Evolutionary conservation across 2,797 vertebrate species (phyloP).

Genomic region (Peromyscus attwateri): DNA sequence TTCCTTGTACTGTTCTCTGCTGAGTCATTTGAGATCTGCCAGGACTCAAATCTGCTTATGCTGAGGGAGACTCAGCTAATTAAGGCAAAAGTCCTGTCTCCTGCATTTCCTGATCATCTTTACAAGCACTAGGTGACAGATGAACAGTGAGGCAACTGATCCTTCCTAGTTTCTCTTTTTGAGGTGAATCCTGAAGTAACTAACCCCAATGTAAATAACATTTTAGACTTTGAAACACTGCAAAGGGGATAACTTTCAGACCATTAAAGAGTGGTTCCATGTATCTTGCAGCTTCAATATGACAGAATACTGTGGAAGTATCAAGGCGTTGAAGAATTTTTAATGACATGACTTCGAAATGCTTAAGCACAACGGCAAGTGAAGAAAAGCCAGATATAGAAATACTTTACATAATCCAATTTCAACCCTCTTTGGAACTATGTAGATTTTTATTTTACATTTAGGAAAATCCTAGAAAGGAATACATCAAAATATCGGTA

Average conservation of each 20-base stretch:
- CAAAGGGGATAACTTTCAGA: not conserved
- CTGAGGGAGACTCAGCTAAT: not conserved
- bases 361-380: slow-evolving; percentile 22
- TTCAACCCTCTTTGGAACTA: slow-evolving; percentile 54
- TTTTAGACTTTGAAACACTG: slow-evolving; percentile 28
- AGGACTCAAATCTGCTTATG: not conserved
- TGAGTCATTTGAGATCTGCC: not conserved
- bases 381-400: slow-evolving; percentile 50
- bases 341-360: slow-evolving; percentile 1
- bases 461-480: slow-evolving; percentile 31
- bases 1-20: not conserved
- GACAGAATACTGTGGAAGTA: slow-evolving; percentile 10
- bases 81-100: not conserved
- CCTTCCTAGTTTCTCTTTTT: slow-evolving; percentile 21
- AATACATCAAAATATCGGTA: slow-evolving; percentile 55
- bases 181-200: slow-evolving; percentile 15
- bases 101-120: slow-evolving; percentile 10
- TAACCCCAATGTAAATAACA: not conserved
- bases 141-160: not conserved
- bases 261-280: not conserved
- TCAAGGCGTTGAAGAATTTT: slow-evolving; percentile 46
- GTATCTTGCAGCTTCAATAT: slow-evolving; percentile 30
- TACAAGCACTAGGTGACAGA: not conserved
- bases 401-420: slow-evolving; percentile 13
- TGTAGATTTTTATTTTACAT: slow-evolving; percentile 62